A percentile compares a stretch with the other conserved stretches of the same genome.
Conservation (phyloP, 2,797 vertebrate species). For the Peromyscus aztecus region DNA sequence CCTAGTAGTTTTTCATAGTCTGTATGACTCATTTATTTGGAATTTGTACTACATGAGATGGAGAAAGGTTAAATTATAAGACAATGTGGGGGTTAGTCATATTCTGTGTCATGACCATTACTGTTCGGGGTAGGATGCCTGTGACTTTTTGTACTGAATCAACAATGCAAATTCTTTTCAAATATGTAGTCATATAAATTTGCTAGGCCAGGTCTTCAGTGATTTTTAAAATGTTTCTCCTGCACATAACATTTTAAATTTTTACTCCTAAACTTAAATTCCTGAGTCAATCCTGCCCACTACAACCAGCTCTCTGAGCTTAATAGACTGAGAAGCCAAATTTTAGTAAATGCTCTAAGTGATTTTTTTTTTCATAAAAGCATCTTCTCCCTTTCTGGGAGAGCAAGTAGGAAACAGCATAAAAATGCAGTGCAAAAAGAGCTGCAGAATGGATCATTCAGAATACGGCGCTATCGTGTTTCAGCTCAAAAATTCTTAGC, state of each 20-base stretch:
- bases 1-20: conserved; percentile 4
- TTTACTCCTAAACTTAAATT: neutral
- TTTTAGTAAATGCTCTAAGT: neutral
- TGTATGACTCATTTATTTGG: neutral
- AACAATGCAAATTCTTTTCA: conserved; percentile 20
- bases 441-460: neutral
- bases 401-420: neutral
- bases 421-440: neutral
- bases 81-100: neutral
- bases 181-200: neutral
- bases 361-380: neutral
- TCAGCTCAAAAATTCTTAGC: neutral
- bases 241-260: neutral
- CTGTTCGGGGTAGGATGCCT: neutral
- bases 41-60: neutral
- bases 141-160: neutral
- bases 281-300: neutral
- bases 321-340: neutral
- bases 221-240: neutral
- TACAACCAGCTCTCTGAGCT: neutral
- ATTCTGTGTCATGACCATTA: neutral
- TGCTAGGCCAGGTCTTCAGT: conserved; percentile 7
- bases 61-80: neutral
- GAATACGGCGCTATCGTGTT: neutral
- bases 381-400: neutral